Evolutionary conservation across 2,888 invertebrate species (phyloP).

Genomic region (Myopa testacea): DNA sequence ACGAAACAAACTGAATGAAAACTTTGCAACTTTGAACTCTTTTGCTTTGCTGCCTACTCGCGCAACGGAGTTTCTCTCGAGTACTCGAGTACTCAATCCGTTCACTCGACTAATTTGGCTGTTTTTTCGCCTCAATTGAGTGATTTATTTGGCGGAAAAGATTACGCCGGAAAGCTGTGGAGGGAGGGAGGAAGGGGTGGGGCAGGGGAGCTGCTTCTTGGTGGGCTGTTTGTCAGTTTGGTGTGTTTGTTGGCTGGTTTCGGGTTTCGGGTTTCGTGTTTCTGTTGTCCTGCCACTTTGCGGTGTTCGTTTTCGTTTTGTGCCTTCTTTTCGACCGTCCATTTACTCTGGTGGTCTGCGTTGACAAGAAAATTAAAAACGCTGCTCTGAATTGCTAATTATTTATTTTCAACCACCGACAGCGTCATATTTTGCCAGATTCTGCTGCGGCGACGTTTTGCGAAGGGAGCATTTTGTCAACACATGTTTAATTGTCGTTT

Average conservation of each 20-base stretch:
- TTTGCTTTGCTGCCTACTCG: slow-evolving; percentile 26
- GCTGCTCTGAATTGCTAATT: slow-evolving; percentile 65
- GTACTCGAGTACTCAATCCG: slow-evolving; percentile 7
- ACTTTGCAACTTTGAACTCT: slow-evolving; percentile 24
- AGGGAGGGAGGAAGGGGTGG: background rate
- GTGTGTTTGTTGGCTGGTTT: slow-evolving; percentile 14
- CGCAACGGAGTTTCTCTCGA: background rate
- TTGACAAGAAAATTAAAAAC: slow-evolving; percentile 65
- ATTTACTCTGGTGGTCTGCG: slow-evolving; percentile 41
- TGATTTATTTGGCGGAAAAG: slow-evolving; percentile 67
- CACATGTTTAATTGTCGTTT: no score
- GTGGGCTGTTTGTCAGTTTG: background rate
- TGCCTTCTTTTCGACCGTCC: background rate
- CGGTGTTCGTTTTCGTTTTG: background rate
- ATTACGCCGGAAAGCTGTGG: slow-evolving; percentile 52
- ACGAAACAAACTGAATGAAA: background rate
- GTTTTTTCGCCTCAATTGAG: slow-evolving; percentile 58
- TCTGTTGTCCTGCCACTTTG: slow-evolving; percentile 34
- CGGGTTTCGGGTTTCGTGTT: background rate
- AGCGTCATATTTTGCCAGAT: no score
- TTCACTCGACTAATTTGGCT: slow-evolving; percentile 58
- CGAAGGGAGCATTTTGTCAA: no score
- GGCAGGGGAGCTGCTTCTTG: background rate
- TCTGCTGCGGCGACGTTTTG: no score
- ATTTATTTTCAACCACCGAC: slow-evolving; percentile 58